These are phyloP conservation scores for Periophthalmus modestus DNA, from an alignment of 2,113 vertebrate genomes.

Conservation along the genomic window DNA sequence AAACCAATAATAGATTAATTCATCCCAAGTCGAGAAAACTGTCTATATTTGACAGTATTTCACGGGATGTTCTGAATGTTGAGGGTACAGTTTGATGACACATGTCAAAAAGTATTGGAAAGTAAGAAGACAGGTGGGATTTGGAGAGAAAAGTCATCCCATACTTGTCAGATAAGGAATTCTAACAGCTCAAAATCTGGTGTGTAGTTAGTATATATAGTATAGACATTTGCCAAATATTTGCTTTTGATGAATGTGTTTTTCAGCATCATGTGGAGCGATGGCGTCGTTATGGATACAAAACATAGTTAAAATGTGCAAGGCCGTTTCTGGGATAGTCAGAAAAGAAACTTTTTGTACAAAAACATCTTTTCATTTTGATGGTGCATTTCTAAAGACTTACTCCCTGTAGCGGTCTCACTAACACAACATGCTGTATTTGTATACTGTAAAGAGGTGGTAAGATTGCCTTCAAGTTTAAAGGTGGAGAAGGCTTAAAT, in stretches of 20 bases:
- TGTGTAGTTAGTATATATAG: neutral
- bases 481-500: no score
- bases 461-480: neutral
- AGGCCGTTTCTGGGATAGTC: neutral
- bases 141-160: neutral
- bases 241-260: neutral
- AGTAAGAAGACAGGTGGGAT: neutral
- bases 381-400: neutral
- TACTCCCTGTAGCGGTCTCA: neutral
- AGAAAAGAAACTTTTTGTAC: neutral
- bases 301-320: neutral
- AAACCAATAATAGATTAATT: no score
- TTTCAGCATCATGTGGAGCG: neutral
- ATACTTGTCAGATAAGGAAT: neutral
- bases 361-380: neutral
- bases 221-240: neutral
- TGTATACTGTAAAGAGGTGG: neutral
- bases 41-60: neutral
- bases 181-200: neutral
- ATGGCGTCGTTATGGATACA: neutral
- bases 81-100: neutral
- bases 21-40: no score
- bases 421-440: neutral
- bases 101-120: constrained; percentile 1
- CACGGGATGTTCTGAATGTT: neutral